A percentile compares a stretch with the other conserved stretches of the same genome.
phyloP scores from a whole-genome alignment of 1,140 invertebrate genomes.

The Pararge aegeria region DNA sequence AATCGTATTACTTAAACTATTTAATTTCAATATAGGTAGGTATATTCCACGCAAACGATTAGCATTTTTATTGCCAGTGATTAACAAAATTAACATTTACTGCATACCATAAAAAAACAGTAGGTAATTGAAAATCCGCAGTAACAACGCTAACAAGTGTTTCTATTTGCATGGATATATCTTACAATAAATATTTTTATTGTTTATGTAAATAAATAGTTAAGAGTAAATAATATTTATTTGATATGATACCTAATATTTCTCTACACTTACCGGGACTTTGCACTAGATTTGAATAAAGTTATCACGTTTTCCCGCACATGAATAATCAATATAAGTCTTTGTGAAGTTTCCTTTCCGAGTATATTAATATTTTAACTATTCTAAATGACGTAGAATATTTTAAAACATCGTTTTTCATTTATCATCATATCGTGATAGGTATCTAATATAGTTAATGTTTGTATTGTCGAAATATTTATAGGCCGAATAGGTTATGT shows the following conservation, averaged over 20 bases:
- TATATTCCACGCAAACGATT: background rate
- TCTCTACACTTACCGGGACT: background rate
- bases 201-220: too few species aligned
- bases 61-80: background rate
- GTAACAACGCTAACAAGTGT: slow-evolving; percentile 19
- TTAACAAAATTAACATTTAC: background rate
- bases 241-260: slow-evolving; percentile 20
- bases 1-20: too few species aligned
- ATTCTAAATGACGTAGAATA: slow-evolving; percentile 4
- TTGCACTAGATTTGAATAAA: slow-evolving; percentile 3
- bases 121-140: slow-evolving; percentile 5
- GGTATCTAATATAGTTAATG: slow-evolving; percentile 10
- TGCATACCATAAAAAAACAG: background rate
- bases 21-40: too few species aligned
- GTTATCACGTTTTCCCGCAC: slow-evolving; percentile 17
- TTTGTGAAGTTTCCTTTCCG: slow-evolving; percentile 53
- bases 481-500: slow-evolving; percentile 64
- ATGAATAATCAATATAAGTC: slow-evolving; percentile 63
- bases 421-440: slow-evolving; percentile 6
- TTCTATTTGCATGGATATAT: slow-evolving; percentile 21
- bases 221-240: too few species aligned
- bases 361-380: slow-evolving; percentile 19
- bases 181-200: slow-evolving; percentile 13
- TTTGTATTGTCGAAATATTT: slow-evolving; percentile 23
- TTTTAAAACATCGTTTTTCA: background rate